A percentile compares a stretch with the other conserved stretches of the same genome.
phyloP scores from a whole-genome alignment of 2,113 vertebrate species.

The Toxotes chatareus region DNA sequence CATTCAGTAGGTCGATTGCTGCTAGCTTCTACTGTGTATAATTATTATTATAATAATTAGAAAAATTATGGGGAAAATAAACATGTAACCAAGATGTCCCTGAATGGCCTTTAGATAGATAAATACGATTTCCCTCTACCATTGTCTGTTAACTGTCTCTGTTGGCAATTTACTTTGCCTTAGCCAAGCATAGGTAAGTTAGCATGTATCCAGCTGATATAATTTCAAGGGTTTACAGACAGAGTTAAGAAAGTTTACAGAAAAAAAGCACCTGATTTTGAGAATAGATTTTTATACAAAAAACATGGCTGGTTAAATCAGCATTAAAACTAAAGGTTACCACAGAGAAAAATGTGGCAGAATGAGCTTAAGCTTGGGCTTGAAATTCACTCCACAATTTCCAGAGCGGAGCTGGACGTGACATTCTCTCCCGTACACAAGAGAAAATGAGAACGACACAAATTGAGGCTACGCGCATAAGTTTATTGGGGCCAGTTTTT shows the following conservation, averaged over 20 bases:
- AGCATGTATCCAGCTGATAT: no score
- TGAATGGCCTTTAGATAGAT: neutral
- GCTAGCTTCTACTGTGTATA: neutral
- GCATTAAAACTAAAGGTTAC: conserved; percentile 5
- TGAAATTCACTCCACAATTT: conserved; percentile 17
- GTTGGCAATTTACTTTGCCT: neutral
- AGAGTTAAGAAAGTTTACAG: no score
- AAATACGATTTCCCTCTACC: neutral
- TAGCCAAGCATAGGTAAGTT: no score
- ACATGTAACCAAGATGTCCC: neutral
- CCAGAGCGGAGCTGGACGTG: neutral
- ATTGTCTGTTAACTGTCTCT: neutral
- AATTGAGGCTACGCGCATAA: conserved; percentile 22
- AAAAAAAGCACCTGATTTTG: no score
- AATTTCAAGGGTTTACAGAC: no score
- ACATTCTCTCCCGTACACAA: conserved; percentile 16
- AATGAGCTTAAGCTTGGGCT: neutral
- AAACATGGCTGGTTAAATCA: no score
- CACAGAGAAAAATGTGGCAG: neutral
- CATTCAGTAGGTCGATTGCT: neutral
- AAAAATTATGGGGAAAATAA: neutral
- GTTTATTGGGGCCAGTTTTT: conserved; percentile 44
- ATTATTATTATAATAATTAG: neutral
- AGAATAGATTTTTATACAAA: no score
- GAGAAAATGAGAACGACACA: conserved; percentile 17